phyloP scores from a whole-genome alignment of 2,888 invertebrate species.

The Falcaria lacertinaria region DNA sequence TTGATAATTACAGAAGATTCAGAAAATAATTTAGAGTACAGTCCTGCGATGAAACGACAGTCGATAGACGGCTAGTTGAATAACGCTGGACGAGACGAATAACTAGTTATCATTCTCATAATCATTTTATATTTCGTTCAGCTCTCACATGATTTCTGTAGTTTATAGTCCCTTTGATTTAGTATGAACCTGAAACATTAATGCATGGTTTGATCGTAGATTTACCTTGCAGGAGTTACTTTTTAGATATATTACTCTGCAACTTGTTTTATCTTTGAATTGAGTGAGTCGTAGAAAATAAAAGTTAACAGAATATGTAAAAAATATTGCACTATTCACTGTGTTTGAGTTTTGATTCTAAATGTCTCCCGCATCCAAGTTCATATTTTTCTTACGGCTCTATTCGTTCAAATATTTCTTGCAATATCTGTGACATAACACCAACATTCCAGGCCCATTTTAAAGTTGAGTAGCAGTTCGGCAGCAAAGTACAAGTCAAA shows the following conservation, averaged over 20 bases:
- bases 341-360: too few species aligned
- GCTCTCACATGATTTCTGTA: slow-evolving; percentile 16
- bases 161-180: background rate
- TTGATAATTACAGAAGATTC: too few species aligned
- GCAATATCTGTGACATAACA: background rate
- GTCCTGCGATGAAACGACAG: too few species aligned
- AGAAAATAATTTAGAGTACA: too few species aligned
- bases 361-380: background rate
- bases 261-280: too few species aligned
- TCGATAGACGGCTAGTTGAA: too few species aligned
- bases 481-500: slow-evolving; percentile 81
- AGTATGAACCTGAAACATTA: background rate
- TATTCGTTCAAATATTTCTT: background rate
- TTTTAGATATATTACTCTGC: too few species aligned
- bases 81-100: too few species aligned
- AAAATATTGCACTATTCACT: too few species aligned
- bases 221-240: background rate
- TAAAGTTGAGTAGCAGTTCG: slow-evolving; percentile 59
- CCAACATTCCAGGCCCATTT: slow-evolving; percentile 55
- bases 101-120: slow-evolving; percentile 23
- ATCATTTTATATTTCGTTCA: slow-evolving; percentile 36
- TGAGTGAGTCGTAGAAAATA: too few species aligned
- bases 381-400: background rate
- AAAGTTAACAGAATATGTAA: too few species aligned
- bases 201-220: background rate